phyloP scores from a whole-genome alignment of 2,113 vertebrate genomes.

The Penelope pileata region DNA sequence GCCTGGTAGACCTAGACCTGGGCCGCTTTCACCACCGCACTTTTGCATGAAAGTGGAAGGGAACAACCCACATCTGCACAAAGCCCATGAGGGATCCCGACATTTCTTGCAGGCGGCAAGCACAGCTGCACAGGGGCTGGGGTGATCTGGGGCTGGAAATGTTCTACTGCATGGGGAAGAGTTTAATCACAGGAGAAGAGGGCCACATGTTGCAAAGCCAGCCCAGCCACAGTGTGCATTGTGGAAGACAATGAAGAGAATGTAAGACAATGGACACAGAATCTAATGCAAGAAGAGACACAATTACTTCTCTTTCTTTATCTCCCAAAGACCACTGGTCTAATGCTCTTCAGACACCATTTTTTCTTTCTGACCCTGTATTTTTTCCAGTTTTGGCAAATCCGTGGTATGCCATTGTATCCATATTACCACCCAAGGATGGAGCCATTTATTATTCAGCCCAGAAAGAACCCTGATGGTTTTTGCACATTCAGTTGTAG shows the following conservation, averaged over 20 bases:
- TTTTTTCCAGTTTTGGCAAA: neutral
- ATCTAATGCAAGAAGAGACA: slow-evolving; percentile 4
- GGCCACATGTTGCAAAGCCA: neutral
- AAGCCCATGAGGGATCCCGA: fast-evolving
- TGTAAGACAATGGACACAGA: neutral
- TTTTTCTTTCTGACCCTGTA: neutral
- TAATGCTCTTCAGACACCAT: neutral
- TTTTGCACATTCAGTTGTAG: neutral
- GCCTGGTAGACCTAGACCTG: neutral
- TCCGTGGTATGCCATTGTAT: neutral
- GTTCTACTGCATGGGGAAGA: neutral
- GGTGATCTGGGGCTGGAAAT: fast-evolving
- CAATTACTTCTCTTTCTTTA: neutral
- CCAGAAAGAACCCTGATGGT: neutral
- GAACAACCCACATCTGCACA: neutral
- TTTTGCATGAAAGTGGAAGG: neutral
- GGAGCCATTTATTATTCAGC: neutral
- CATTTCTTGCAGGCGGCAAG: neutral
- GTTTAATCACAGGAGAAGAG: slow-evolving; percentile 12
- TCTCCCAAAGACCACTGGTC: neutral
- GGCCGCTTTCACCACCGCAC: neutral
- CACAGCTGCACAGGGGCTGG: fast-evolving
- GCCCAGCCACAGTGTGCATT: neutral
- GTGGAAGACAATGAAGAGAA: slow-evolving; percentile 23
- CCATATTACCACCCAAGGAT: neutral